Evolutionary conservation across 2,888 invertebrate genomes (phyloP).

Genomic region (Melinopterus prodromus): DNA sequence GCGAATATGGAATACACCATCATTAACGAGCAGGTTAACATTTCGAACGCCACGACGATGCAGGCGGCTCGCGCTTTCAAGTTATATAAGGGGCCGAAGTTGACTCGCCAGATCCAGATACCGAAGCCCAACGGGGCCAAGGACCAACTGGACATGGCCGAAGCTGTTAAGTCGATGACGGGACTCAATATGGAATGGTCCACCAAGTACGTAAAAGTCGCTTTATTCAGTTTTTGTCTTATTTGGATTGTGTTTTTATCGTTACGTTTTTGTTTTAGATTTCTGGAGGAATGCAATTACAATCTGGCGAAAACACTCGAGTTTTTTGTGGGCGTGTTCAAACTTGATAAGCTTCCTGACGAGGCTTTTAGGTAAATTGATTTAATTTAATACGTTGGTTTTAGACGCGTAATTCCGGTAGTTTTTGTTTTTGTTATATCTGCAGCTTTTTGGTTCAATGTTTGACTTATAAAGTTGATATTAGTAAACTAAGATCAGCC

Average conservation of each 20-base stretch:
- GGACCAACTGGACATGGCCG: constrained; percentile 50
- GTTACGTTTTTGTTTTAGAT: constrained; percentile 61
- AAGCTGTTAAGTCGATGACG: constrained; percentile 50
- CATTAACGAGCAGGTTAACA: constrained; percentile 71
- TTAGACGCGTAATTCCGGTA: not conserved
- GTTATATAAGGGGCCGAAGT: constrained; percentile 42
- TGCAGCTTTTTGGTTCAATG: not conserved
- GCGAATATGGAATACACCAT: constrained; percentile 68
- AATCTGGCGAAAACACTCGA: constrained; percentile 65
- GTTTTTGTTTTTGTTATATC: not conserved
- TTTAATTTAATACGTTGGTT: not conserved
- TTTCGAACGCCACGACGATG: constrained; percentile 61
- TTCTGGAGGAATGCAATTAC: constrained; percentile 71
- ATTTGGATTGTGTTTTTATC: not conserved
- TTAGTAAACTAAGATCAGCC: not conserved
- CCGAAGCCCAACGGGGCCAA: constrained; percentile 45
- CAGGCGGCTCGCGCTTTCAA: constrained; percentile 51
- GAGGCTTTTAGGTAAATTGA: constrained; percentile 46
- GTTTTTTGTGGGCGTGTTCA: constrained; percentile 60
- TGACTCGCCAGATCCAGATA: constrained; percentile 33
- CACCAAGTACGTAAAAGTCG: constrained; percentile 50
- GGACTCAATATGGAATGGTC: constrained; percentile 54
- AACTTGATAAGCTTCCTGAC: constrained; percentile 54
- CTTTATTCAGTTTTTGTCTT: constrained; percentile 22
- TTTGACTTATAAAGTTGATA: not conserved